Conservation (phyloP, 2,888 invertebrate genomes). For the Trichogramma evanescens region DNA sequence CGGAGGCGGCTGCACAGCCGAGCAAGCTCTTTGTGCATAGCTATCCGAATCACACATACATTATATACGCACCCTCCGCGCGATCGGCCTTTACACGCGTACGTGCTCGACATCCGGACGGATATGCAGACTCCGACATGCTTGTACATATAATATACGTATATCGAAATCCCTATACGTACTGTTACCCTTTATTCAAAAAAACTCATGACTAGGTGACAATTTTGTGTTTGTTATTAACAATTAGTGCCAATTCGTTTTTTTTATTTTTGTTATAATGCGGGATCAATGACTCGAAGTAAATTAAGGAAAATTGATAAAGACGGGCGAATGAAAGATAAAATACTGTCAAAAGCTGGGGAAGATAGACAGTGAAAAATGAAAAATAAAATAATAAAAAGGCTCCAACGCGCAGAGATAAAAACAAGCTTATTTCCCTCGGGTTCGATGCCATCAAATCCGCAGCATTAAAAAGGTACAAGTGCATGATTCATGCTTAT, state of each 20-base stretch:
- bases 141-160: too few relatives aligned
- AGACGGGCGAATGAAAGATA: not conserved
- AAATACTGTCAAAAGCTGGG: not conserved
- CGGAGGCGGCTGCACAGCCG: not conserved
- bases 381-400: conserved; percentile 7
- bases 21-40: conserved; percentile 6
- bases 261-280: not conserved
- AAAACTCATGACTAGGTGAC: too few relatives aligned
- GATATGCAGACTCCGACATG: too few relatives aligned
- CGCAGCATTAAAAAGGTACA: conserved; percentile 1
- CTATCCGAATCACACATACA: not conserved
- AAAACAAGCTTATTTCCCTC: conserved; percentile 32
- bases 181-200: too few relatives aligned
- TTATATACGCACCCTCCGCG: too few relatives aligned
- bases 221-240: too few relatives aligned
- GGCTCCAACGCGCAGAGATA: conserved; percentile 15
- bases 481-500: conserved; percentile 12
- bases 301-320: not conserved
- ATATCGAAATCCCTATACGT: too few relatives aligned
- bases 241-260: not conserved
- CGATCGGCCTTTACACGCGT: too few relatives aligned
- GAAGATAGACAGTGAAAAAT: conserved; percentile 8
- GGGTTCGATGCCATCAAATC: conserved; percentile 23
- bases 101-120: too few relatives aligned
- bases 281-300: not conserved